Conservation (phyloP, 2,797 vertebrate genomes). For the Erithacus rubecula region DNA sequence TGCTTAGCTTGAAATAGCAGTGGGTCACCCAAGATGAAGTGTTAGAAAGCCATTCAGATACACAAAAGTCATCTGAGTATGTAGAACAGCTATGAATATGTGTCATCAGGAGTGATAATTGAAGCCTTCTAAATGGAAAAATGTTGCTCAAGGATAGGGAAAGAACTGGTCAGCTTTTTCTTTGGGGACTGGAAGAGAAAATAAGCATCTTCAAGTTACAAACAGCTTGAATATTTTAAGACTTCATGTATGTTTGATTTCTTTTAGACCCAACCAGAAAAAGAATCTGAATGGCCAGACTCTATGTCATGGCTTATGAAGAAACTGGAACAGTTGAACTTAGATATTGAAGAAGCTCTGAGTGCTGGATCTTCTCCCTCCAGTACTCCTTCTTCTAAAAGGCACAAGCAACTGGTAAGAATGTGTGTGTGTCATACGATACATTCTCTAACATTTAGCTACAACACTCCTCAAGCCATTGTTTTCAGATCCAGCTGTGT, state of each 20-base stretch:
- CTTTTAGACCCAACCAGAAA: constrained; percentile 59
- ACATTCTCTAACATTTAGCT: not conserved
- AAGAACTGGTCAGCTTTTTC: not conserved
- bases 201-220: not conserved
- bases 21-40: not conserved
- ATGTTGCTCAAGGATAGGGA: not conserved
- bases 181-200: not conserved
- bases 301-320: constrained; percentile 87
- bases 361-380: constrained; percentile 81
- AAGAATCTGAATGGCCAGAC: constrained; percentile 79
- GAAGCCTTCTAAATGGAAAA: constrained; percentile 8
- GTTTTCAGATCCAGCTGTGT: not conserved
- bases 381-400: constrained; percentile 73
- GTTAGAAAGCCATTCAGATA: not conserved
- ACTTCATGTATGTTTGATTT: not conserved
- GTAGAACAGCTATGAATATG: not conserved
- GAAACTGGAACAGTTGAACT: constrained; percentile 85
- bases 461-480: not conserved
- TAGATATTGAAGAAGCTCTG: constrained; percentile 89
- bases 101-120: not conserved
- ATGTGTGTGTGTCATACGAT: not conserved
- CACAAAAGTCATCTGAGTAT: not conserved
- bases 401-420: constrained; percentile 77
- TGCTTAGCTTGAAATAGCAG: not conserved
- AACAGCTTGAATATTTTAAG: not conserved